Conservation (phyloP, 2,113 vertebrate genomes). For the Chaetorhynchus papuensis region DNA sequence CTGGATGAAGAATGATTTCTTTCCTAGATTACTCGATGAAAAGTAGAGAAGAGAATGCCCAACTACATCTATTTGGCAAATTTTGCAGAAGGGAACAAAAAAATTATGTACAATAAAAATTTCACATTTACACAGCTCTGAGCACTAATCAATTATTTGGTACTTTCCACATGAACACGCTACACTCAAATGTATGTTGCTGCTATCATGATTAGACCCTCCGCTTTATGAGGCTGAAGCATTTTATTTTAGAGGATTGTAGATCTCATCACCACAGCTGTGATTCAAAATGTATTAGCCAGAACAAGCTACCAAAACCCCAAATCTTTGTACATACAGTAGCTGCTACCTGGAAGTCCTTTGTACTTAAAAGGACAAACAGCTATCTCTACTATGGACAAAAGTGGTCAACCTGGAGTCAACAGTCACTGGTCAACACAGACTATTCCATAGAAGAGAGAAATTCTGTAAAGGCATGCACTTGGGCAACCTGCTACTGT, state of each 20-base stretch:
- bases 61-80: background rate
- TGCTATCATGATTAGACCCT: background rate
- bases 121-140: background rate
- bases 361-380: background rate
- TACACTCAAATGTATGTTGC: background rate
- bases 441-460: background rate
- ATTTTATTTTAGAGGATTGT: background rate
- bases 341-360: background rate
- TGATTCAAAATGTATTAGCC: background rate
- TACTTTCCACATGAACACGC: background rate
- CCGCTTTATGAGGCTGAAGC: background rate
- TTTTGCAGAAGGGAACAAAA: background rate
- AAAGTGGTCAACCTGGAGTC: background rate
- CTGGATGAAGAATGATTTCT: background rate
- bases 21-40: background rate
- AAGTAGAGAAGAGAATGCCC: background rate
- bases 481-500: rapidly evolving
- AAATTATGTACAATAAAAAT: background rate
- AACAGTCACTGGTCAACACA: background rate
- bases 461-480: background rate
- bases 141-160: background rate
- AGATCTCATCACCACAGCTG: background rate
- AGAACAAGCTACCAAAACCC: background rate
- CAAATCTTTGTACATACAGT: background rate
- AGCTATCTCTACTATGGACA: background rate